These are phyloP conservation scores for Lonchura striata DNA, from an alignment of 2,113 vertebrate genomes.

Conservation along the genomic window DNA sequence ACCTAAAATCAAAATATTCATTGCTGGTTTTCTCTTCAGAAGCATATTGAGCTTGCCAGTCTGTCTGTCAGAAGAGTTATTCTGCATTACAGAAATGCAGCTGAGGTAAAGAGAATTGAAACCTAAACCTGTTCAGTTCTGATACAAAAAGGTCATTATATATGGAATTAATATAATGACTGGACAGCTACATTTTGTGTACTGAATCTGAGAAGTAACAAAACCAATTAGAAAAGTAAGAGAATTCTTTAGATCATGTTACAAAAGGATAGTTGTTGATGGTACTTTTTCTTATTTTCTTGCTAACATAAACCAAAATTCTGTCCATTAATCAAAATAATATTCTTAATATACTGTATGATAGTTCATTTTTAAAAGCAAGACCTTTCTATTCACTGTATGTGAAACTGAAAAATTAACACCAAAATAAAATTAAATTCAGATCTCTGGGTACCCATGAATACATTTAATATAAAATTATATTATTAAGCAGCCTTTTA, in stretches of 20 bases:
- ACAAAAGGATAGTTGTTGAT: background rate
- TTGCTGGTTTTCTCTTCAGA: background rate
- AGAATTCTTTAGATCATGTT: background rate
- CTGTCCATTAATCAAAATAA: conserved; percentile 44
- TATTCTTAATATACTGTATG: conserved; percentile 1
- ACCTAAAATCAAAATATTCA: background rate
- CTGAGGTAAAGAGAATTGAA: background rate
- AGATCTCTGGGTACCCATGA: conserved; percentile 4
- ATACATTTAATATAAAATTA: conserved; percentile 10
- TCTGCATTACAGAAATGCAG: background rate
- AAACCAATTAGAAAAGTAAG: background rate
- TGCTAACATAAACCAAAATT: background rate
- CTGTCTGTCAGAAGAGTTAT: background rate
- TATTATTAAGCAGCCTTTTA: conserved; percentile 44
- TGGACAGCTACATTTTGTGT: background rate
- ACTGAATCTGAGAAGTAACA: background rate
- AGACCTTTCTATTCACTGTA: conserved; percentile 2
- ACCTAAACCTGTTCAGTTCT: background rate
- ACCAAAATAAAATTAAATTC: conserved; percentile 48
- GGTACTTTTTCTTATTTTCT: background rate
- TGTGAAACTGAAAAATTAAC: conserved; percentile 50
- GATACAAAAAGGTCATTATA: background rate
- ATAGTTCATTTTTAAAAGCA: conserved; percentile 16
- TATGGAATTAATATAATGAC: background rate
- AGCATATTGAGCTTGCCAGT: background rate